Conservation (phyloP, 2,113 vertebrate species). For the Pipa parva region DNA sequence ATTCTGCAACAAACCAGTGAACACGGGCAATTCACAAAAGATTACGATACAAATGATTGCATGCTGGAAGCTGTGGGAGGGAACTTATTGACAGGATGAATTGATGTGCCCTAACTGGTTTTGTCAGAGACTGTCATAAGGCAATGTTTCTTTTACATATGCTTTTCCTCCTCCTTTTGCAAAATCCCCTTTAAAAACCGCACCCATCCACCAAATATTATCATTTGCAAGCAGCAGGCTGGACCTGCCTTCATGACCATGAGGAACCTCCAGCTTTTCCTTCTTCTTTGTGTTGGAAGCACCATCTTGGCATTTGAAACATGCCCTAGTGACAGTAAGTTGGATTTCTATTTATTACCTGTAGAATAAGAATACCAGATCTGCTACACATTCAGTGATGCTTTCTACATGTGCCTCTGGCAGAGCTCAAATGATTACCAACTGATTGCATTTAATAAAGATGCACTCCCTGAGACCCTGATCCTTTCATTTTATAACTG, state of each 20-base stretch:
- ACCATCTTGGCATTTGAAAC: not conserved
- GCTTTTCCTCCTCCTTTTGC: not conserved
- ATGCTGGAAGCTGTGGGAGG: not conserved
- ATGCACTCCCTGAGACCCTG: no score
- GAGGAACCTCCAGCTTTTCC: constrained; percentile 3
- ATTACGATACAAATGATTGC: not conserved
- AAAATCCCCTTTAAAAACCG: constrained; percentile 12
- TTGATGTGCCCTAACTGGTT: not conserved
- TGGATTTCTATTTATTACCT: no score
- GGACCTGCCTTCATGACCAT: constrained; percentile 11
- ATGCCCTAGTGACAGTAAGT: constrained; percentile 30
- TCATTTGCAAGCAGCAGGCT: not conserved
- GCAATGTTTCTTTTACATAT: not conserved
- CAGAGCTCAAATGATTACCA: no score
- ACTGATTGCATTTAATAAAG: no score
- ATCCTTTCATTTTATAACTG: no score
- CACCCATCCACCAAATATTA: constrained; percentile 1
- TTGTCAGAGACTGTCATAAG: not conserved
- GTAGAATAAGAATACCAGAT: no score
- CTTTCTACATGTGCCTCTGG: no score
- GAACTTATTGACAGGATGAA: not conserved
- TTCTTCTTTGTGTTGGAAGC: not conserved
- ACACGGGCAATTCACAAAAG: no score
- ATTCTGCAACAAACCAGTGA: no score
- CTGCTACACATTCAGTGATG: no score